These are phyloP conservation scores for Apeltes quadracus DNA, from an alignment of 2,113 vertebrate genomes.

Conservation along the genomic window DNA sequence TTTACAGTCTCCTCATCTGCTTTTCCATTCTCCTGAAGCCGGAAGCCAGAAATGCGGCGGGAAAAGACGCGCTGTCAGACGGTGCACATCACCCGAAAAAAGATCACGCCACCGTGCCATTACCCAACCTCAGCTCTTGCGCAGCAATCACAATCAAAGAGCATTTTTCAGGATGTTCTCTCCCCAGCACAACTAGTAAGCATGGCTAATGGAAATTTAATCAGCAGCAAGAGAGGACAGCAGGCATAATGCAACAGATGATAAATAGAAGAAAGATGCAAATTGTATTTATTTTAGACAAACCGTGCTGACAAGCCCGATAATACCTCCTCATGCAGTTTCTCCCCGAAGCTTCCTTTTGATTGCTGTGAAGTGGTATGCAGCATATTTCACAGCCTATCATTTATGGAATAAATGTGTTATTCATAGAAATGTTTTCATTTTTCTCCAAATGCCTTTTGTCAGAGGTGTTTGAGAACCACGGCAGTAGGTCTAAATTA, in stretches of 20 bases:
- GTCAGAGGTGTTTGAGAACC: conserved; percentile 32
- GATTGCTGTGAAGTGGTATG: conserved; percentile 48
- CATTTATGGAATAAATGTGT: conserved; percentile 63
- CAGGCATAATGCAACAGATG: conserved; percentile 78
- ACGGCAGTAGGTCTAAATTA: conserved; percentile 34
- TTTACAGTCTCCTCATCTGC: conserved; percentile 34
- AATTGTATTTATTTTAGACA: conserved; percentile 77
- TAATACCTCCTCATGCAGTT: conserved; percentile 62
- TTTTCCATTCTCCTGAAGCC: conserved; percentile 52
- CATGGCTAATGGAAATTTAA: conserved; percentile 83
- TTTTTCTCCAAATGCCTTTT: conserved; percentile 33
- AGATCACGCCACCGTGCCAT: conserved; percentile 66
- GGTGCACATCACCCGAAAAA: conserved; percentile 18
- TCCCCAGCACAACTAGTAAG: conserved; percentile 65
- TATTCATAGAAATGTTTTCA: conserved; percentile 59
- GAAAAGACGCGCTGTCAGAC: conserved; percentile 58
- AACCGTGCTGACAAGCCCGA: conserved; percentile 63
- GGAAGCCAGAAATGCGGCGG: conserved; percentile 43
- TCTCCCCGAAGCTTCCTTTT: conserved; percentile 59
- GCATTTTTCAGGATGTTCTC: conserved; percentile 70
- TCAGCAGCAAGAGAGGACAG: conserved; percentile 79
- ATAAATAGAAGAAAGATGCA: conserved; percentile 78
- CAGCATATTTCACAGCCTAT: conserved; percentile 60
- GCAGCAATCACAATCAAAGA: conserved; percentile 70
- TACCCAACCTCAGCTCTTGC: conserved; percentile 66